These are phyloP conservation scores for Microtus richardsoni DNA, from an alignment of 2,113 vertebrate species.

Conservation along the genomic window DNA sequence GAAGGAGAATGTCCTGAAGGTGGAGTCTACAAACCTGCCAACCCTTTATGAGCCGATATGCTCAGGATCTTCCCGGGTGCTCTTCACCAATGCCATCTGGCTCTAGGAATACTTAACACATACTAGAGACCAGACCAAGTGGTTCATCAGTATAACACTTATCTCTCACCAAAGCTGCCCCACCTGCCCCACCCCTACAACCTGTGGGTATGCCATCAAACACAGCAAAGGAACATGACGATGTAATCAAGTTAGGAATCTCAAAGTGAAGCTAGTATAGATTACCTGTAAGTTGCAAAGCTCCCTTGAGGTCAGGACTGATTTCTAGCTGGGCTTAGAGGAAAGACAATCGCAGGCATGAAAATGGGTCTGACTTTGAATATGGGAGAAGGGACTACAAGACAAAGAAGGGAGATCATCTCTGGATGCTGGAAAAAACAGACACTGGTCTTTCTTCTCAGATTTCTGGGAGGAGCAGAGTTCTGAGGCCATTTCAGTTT, in stretches of 20 bases:
- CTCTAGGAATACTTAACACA: not conserved
- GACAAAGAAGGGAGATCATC: not conserved
- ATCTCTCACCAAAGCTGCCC: not conserved
- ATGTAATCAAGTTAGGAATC: not conserved
- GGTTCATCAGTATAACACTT: fast-evolving
- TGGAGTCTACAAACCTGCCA: fast-evolving
- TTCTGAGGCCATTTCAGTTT: not conserved
- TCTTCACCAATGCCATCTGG: fast-evolving
- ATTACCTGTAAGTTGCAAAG: not conserved
- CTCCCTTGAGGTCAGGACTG: not conserved
- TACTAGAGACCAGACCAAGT: not conserved
- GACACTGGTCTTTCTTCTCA: not conserved
- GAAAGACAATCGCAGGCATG: not conserved
- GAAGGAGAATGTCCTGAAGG: not conserved
- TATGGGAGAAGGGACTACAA: not conserved
- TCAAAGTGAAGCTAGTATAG: not conserved
- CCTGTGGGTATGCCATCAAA: fast-evolving
- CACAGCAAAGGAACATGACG: not conserved
- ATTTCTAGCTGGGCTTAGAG: not conserved
- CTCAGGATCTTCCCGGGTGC: fast-evolving
- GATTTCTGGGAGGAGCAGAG: fast-evolving
- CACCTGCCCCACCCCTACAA: too few relatives aligned
- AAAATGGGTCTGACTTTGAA: not conserved
- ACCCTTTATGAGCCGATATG: fast-evolving
- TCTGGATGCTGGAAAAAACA: not conserved